phyloP scores from a whole-genome alignment of 1,140 invertebrate species.

The Leptinotarsa defecta region DNA sequence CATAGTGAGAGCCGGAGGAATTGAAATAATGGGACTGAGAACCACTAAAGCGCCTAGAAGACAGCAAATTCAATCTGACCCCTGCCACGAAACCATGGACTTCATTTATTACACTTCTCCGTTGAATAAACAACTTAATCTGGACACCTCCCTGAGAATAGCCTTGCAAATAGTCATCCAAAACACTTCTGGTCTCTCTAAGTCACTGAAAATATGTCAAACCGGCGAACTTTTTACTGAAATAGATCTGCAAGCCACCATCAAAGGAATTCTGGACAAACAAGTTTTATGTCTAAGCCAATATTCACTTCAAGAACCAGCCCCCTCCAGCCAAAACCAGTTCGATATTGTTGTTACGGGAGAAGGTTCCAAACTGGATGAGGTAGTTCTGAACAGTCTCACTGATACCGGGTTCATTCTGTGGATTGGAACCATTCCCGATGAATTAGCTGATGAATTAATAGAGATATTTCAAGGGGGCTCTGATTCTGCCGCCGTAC shows the following conservation, averaged over 20 bases:
- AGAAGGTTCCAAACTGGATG: too few relatives aligned
- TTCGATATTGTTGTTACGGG: too few relatives aligned
- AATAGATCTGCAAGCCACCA: not conserved
- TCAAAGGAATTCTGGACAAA: too few relatives aligned
- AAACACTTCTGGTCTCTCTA: not conserved
- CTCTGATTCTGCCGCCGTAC: not conserved
- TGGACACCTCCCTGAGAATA: conserved; percentile 66
- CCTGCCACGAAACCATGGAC: conserved; percentile 78
- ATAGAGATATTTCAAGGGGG: too few relatives aligned
- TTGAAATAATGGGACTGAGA: conserved; percentile 88
- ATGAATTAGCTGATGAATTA: too few relatives aligned
- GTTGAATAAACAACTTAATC: conserved; percentile 63
- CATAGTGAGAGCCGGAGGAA: conserved; percentile 79
- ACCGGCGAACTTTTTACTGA: not conserved
- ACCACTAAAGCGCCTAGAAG: conserved; percentile 83
- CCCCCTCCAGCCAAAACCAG: too few relatives aligned
- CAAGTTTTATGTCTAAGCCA: too few relatives aligned
- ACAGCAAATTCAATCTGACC: conserved; percentile 72
- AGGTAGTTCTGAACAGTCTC: too few relatives aligned
- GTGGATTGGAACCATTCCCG: too few relatives aligned
- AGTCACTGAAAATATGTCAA: not conserved
- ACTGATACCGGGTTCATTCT: too few relatives aligned
- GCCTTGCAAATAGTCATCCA: conserved; percentile 67
- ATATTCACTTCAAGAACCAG: too few relatives aligned
- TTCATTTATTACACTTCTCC: conserved; percentile 77